Conservation (phyloP, 2,113 vertebrate species). For the Sorex araneus region DNA sequence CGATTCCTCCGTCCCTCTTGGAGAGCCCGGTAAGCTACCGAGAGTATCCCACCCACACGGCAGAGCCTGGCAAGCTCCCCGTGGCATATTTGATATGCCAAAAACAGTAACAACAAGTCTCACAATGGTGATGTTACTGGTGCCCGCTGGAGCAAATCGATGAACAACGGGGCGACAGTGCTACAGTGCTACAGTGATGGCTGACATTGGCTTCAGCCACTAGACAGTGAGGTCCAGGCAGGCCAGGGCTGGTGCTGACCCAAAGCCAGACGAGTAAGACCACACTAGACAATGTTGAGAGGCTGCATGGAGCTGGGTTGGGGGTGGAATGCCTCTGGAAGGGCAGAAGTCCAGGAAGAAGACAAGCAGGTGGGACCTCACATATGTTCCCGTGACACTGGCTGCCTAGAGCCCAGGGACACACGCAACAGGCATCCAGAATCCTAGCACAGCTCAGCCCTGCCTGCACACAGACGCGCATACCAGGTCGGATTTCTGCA, state of each 20-base stretch:
- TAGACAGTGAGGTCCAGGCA: neutral
- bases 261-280: neutral
- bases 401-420: neutral
- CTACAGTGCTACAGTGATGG: neutral
- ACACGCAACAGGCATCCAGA: neutral
- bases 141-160: too few relatives aligned
- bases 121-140: too few relatives aligned
- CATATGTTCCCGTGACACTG: neutral
- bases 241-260: neutral
- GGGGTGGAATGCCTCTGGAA: neutral
- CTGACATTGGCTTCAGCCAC: neutral
- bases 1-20: too few relatives aligned
- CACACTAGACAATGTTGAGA: neutral
- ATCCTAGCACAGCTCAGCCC: neutral
- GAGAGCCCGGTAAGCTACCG: too few relatives aligned
- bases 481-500: neutral
- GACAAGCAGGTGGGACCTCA: neutral
- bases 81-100: too few relatives aligned
- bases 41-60: too few relatives aligned
- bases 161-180: too few relatives aligned
- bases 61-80: too few relatives aligned
- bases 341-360: neutral
- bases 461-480: neutral
- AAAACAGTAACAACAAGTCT: too few relatives aligned
- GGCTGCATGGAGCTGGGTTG: neutral